Evolutionary conservation across 1,140 invertebrate genomes (phyloP).

Genomic region (Pogonognathellus flavescens): DNA sequence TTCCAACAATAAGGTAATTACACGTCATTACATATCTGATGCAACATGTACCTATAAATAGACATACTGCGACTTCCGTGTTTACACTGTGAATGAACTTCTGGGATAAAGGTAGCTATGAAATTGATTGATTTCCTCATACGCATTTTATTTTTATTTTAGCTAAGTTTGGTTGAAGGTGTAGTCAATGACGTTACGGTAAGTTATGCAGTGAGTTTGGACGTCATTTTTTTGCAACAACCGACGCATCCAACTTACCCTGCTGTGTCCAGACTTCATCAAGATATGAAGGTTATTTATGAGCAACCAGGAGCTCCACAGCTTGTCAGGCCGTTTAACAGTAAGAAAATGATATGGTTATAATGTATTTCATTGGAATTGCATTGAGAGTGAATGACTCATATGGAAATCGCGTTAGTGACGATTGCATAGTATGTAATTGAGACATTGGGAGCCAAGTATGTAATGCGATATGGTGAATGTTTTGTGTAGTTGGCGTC

Average conservation of each 20-base stretch:
- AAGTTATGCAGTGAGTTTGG: slow-evolving; percentile 84
- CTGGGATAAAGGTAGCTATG: background rate
- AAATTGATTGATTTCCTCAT: slow-evolving; percentile 54
- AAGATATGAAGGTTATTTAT: slow-evolving; percentile 74
- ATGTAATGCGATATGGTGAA: background rate
- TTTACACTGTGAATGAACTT: slow-evolving; percentile 3
- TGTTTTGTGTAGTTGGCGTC: slow-evolving; percentile 79
- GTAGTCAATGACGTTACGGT: slow-evolving; percentile 94
- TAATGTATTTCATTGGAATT: no score
- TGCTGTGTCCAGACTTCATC: slow-evolving; percentile 82
- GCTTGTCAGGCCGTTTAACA: slow-evolving; percentile 72
- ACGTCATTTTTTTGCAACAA: slow-evolving; percentile 93
- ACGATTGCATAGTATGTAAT: no score
- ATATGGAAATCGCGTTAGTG: background rate
- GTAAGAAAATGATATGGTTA: background rate
- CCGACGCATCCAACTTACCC: slow-evolving; percentile 92
- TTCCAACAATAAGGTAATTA: slow-evolving; percentile 77
- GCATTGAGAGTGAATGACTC: background rate
- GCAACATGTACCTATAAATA: background rate
- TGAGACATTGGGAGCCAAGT: no score
- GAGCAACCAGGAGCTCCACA: slow-evolving; percentile 71
- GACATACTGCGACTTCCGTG: background rate
- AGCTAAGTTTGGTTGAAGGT: slow-evolving; percentile 87
- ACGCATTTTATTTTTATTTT: slow-evolving; percentile 68
- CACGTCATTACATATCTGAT: slow-evolving; percentile 65